Evolutionary conservation across 2,113 vertebrate species (phyloP).

Genomic region (Phainopepla nitens): DNA sequence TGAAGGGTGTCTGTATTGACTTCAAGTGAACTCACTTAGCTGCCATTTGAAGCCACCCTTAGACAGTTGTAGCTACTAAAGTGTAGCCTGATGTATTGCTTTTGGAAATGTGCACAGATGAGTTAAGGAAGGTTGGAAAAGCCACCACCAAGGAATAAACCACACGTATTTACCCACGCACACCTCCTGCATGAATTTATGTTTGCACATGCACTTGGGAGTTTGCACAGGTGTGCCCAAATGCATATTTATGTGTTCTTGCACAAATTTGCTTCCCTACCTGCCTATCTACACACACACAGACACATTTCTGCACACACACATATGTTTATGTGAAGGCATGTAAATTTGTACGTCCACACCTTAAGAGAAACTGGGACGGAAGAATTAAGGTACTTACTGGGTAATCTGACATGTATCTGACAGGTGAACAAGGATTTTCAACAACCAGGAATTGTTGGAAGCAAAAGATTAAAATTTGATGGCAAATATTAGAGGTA

Average conservation of each 20-base stretch:
- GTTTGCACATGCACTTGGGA: neutral
- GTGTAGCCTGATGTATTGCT: neutral
- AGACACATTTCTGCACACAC: neutral
- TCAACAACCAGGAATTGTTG: neutral
- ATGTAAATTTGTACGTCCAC: neutral
- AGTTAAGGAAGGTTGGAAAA: neutral
- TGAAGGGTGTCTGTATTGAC: neutral
- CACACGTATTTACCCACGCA: neutral
- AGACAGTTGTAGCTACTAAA: neutral
- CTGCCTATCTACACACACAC: neutral
- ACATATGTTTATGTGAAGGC: neutral
- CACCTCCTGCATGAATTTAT: no score
- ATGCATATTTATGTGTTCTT: neutral
- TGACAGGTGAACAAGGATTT: neutral
- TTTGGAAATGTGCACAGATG: neutral
- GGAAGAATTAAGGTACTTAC: neutral
- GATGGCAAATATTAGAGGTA: neutral
- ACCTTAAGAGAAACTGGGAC: neutral
- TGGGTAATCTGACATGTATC: neutral
- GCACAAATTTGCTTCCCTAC: accelerated
- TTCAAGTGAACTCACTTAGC: neutral
- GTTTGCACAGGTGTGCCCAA: neutral
- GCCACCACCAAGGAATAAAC: neutral
- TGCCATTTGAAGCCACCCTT: accelerated
- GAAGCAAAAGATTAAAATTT: neutral